Evolutionary conservation across 1,140 invertebrate genomes (phyloP).

Genomic region (Drosophila santomea): DNA sequence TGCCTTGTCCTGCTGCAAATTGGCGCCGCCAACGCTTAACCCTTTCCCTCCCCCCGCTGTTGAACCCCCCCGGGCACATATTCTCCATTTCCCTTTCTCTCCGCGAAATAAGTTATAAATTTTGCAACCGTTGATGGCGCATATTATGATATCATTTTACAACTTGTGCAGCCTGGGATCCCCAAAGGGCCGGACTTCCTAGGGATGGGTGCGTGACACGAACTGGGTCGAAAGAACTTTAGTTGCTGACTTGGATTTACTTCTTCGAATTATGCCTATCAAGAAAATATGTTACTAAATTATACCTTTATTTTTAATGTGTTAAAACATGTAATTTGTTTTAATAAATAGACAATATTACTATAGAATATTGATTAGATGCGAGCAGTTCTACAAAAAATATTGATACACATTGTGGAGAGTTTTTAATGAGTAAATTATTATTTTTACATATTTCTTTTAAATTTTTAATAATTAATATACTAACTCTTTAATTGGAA

Average conservation of each 20-base stretch:
- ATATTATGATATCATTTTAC: constrained; percentile 84
- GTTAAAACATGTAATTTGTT: too few species aligned
- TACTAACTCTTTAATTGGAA: not conserved
- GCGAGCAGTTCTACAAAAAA: too few species aligned
- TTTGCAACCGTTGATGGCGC: constrained; percentile 82
- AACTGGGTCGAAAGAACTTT: not conserved
- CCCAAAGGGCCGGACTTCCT: constrained; percentile 16
- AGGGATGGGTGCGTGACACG: constrained; percentile 44
- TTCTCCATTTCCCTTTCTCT: constrained; percentile 14
- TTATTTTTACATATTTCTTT: too few species aligned
- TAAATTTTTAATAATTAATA: too few species aligned
- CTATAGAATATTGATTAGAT: too few species aligned
- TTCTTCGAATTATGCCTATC: too few species aligned
- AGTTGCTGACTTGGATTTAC: not conserved
- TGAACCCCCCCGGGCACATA: not conserved
- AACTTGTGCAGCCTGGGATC: constrained; percentile 66
- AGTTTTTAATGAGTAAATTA: too few species aligned
- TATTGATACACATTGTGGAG: too few species aligned
- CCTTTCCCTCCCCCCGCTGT: constrained; percentile 13
- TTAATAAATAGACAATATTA: too few species aligned
- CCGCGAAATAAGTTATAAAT: constrained; percentile 79
- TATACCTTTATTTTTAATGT: too few species aligned
- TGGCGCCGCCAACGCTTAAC: constrained; percentile 75
- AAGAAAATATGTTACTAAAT: too few species aligned
- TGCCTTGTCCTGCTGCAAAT: constrained; percentile 41